Conservation (phyloP, 2,113 vertebrate species). For the Tetraodon nigroviridis region DNA sequence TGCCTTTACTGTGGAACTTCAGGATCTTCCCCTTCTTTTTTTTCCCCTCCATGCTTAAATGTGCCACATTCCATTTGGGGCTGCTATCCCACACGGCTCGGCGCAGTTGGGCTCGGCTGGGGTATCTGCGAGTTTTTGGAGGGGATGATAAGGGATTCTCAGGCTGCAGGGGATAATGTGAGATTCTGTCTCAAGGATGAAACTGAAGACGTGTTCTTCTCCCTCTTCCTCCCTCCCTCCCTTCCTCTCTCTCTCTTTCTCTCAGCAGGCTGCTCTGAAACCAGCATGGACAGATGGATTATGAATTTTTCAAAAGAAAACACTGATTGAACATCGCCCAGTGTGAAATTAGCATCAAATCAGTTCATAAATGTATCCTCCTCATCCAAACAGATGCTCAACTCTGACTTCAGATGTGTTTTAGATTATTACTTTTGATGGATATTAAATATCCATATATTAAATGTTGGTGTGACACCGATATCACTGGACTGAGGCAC, state of each 20-base stretch:
- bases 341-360: neutral
- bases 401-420: no score
- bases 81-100: conserved; percentile 4
- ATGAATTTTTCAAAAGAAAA: conserved; percentile 12
- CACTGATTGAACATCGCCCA: neutral
- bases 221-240: neutral
- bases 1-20: no score
- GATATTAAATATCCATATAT: no score
- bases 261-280: conserved; percentile 13
- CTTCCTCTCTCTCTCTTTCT: conserved; percentile 1
- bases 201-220: conserved; percentile 4
- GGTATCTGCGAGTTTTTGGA: conserved; percentile 29
- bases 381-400: no score
- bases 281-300: conserved; percentile 8
- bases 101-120: conserved; percentile 23
- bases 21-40: neutral
- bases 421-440: no score
- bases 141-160: conserved; percentile 32
- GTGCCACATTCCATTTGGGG: conserved; percentile 6
- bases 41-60: neutral
- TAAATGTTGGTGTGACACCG: no score
- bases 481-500: no score
- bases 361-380: neutral
- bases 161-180: conserved; percentile 34
- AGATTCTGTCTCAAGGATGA: conserved; percentile 37